A percentile compares a stretch with the other conserved stretches of the same genome.
These are phyloP conservation scores for Buathra laborator DNA, from an alignment of 2,888 invertebrate species.

Conservation along the genomic window DNA sequence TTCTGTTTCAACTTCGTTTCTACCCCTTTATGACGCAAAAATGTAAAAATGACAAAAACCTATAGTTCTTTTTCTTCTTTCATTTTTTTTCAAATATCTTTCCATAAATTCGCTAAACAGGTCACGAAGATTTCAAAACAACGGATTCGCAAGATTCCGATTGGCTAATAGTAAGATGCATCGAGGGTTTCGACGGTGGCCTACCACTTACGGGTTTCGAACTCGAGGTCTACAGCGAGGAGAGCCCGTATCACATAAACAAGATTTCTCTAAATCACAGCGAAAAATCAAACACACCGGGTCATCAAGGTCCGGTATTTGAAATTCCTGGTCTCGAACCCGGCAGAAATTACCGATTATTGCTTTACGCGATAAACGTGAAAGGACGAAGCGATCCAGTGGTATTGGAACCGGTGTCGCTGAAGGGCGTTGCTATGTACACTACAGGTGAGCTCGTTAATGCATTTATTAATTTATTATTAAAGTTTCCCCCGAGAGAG, in stretches of 20 bases:
- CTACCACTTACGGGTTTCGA: constrained; percentile 90
- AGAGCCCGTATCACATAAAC: constrained; percentile 80
- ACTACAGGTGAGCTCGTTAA: constrained; percentile 80
- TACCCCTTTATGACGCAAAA: no score
- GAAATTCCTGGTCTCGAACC: constrained; percentile 90
- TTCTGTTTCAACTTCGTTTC: no score
- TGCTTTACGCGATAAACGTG: constrained; percentile 94
- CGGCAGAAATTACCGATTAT: constrained; percentile 91
- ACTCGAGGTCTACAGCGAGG: constrained; percentile 82
- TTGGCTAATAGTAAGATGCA: constrained; percentile 94
- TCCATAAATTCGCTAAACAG: constrained; percentile 67
- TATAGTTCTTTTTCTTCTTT: background rate
- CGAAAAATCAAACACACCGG: constrained; percentile 70
- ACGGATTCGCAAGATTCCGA: constrained; percentile 86
- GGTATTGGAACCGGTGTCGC: constrained; percentile 93
- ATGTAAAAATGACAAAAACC: no score
- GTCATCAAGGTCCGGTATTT: constrained; percentile 87
- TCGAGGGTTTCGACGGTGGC: constrained; percentile 95
- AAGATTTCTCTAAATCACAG: constrained; percentile 80
- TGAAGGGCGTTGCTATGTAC: constrained; percentile 92
- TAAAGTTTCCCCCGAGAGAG: background rate
- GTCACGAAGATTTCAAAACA: constrained; percentile 80
- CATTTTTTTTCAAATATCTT: background rate
- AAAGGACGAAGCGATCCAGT: constrained; percentile 95
- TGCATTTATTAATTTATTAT: constrained; percentile 16